Base-by-base conservation (phyloP, 2,888 invertebrate species). In the Cataglyphis livida region DNA sequence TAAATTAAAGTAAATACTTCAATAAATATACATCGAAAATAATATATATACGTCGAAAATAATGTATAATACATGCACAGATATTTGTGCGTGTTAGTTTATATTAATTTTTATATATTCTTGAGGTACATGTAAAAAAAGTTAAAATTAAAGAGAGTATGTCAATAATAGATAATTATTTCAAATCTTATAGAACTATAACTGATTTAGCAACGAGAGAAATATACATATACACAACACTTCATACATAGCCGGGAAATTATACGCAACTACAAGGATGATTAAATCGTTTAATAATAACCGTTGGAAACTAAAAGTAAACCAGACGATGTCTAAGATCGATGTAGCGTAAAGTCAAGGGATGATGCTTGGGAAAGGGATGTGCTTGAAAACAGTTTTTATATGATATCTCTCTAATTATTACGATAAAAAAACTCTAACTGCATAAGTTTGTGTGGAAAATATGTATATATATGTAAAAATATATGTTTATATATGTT, bases 271-370 rank as follows among this genome's bases (percentile, higher is more conserved):
- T 21, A 18, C 32, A 68, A 78, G 44, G 18, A 35, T 44, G 44
- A 9, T 66, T 57, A 66, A 59, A 44, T 35, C 54, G 59, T 59
- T 68, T 68, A 68, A 78, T 78, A 74, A 74, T 62, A 74, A 57
- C 54, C 25, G n/a, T 12, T 15, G 21, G 1, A 51, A 12, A 18
- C 44, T 68, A 68, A 78, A 78, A 68, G 35, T 68, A 78, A 78
- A 59, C 44, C 21, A 68, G 44, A 59, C 7, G 68, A n/a, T 21
- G 41, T 51, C 76, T 78, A 68, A 78, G 57, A 78, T 78, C 68
- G 44, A 59, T 65, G 68, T 59, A 68, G 68, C 68, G 44, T 78
- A 78, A 78, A 78, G 59, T 65, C 54, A 51, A 64, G 64, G 3
- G 28, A 59, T 35, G 57, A 15, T 38, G 28, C 21, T 76, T 21